phyloP scores from a whole-genome alignment of 2,113 vertebrate genomes.

The Myxocyprinus asiaticus region DNA sequence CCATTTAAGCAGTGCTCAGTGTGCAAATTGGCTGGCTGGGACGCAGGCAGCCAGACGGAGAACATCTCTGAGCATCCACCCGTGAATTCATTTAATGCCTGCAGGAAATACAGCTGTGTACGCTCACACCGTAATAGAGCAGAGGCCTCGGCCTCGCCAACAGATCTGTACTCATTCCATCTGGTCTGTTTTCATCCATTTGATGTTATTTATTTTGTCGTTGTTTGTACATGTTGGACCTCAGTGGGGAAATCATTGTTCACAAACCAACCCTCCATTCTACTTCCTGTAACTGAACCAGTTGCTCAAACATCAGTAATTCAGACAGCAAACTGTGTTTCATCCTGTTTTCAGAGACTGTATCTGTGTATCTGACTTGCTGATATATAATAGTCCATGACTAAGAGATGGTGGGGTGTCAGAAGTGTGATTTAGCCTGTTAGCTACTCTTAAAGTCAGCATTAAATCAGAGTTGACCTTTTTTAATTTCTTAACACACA shows the following conservation, averaged over 20 bases:
- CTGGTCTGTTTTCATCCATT: not conserved
- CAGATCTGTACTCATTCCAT: not conserved
- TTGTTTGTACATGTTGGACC: constrained; percentile 6
- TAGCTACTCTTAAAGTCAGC: too few species aligned
- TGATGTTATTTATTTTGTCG: constrained; percentile 3
- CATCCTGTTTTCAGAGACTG: not conserved
- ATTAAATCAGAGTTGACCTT: too few species aligned
- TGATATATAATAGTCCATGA: not conserved
- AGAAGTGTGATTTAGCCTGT: too few species aligned
- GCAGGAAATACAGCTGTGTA: not conserved
- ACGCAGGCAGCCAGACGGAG: not conserved
- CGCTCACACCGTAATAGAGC: not conserved
- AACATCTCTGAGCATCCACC: constrained; percentile 15
- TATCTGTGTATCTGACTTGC: not conserved
- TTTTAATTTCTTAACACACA: too few species aligned
- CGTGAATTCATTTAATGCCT: constrained; percentile 36
- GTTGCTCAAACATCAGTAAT: not conserved
- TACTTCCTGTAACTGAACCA: not conserved
- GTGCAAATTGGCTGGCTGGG: constrained; percentile 37
- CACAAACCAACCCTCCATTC: not conserved
- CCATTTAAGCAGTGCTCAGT: constrained; percentile 45
- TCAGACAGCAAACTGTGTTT: not conserved
- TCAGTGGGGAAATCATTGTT: not conserved
- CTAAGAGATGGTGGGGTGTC: not conserved
- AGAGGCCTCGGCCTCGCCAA: not conserved